Conservation (phyloP, 1,140 invertebrate species). For the Vanessa atalanta region DNA sequence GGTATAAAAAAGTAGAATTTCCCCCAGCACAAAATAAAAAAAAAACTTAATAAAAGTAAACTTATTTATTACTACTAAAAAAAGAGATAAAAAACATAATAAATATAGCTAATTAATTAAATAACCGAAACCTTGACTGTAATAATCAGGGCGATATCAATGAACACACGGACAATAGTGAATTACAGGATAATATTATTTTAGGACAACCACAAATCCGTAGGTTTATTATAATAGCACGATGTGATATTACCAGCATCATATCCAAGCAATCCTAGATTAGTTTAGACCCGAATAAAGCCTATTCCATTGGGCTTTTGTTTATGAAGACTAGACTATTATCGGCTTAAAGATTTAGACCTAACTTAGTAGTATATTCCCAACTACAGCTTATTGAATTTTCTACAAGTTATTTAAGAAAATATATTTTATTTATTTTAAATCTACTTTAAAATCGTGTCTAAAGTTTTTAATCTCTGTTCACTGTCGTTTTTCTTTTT, state of each 20-base stretch:
- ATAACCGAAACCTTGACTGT: neutral
- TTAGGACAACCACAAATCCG: constrained; percentile 33
- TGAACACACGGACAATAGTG: constrained; percentile 14
- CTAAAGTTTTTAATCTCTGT: no score
- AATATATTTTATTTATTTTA: neutral
- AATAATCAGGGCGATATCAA: constrained; percentile 7
- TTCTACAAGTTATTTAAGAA: neutral
- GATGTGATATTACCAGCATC: constrained; percentile 34
- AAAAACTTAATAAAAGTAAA: no score
- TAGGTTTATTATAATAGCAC: constrained; percentile 37
- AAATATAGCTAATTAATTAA: neutral
- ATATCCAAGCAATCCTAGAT: constrained; percentile 37
- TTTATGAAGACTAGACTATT: constrained; percentile 30
- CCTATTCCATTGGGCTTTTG: constrained; percentile 27
- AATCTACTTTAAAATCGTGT: neutral
- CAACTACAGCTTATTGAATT: constrained; percentile 12
- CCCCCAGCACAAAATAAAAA: no score
- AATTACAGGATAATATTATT: constrained; percentile 28
- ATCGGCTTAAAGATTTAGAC: constrained; percentile 21
- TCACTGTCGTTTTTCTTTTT: no score
- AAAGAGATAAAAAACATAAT: neutral
- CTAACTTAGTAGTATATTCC: constrained; percentile 8
- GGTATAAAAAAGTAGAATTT: no score
- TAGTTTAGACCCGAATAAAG: constrained; percentile 36
- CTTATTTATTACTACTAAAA: neutral